These are phyloP conservation scores for Hypothenemus hampei DNA, from an alignment of 1,140 invertebrate genomes.

Conservation along the genomic window DNA sequence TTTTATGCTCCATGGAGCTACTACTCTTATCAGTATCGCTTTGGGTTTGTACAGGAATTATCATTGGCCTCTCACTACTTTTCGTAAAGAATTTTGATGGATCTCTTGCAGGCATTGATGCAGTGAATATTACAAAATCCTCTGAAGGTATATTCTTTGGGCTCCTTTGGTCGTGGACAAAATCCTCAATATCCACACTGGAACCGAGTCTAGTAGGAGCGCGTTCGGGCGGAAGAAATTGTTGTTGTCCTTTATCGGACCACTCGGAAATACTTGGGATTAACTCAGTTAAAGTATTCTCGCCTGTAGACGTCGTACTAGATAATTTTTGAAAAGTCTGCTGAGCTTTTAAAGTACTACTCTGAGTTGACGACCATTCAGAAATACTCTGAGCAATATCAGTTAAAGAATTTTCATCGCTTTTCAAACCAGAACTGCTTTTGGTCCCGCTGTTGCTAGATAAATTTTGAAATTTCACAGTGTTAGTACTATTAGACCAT, in stretches of 20 bases:
- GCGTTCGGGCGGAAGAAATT: constrained; percentile 33
- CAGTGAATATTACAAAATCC: constrained; percentile 32
- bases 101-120: constrained; percentile 9
- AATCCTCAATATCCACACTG: constrained; percentile 37
- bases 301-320: constrained; percentile 41
- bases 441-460: constrained; percentile 62
- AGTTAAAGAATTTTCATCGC: constrained; percentile 53
- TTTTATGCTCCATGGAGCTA: constrained; percentile 42
- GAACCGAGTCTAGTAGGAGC: constrained; percentile 34
- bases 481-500: constrained; percentile 78
- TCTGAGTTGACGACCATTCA: constrained; percentile 55
- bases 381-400: constrained; percentile 55
- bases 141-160: constrained; percentile 42
- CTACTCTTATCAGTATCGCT: constrained; percentile 44
- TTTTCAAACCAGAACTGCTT: constrained; percentile 53
- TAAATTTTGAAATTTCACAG: constrained; percentile 68
- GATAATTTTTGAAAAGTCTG: constrained; percentile 44
- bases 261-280: constrained; percentile 45
- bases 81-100: constrained; percentile 35
- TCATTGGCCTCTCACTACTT: constrained; percentile 39
- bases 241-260: constrained; percentile 40
- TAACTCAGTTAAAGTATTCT: constrained; percentile 42
- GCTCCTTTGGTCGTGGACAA: constrained; percentile 32
- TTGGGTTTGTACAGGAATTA: constrained; percentile 37
- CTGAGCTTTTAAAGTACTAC: constrained; percentile 40